phyloP scores from a whole-genome alignment of 1,140 invertebrate species.

The Drosophila cardini region DNA sequence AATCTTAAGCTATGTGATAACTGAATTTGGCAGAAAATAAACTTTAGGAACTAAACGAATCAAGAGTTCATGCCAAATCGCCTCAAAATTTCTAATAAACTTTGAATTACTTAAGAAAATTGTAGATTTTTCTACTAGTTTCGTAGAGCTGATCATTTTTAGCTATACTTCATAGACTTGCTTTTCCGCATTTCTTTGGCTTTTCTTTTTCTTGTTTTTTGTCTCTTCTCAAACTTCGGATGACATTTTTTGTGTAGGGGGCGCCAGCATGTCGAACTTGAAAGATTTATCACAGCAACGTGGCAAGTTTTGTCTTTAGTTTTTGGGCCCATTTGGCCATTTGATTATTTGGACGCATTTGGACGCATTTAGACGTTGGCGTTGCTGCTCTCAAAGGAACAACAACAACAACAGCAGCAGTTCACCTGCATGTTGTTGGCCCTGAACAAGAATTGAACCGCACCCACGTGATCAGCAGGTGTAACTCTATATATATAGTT shows the following conservation, averaged over 20 bases:
- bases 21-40: too few species aligned
- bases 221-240: too few species aligned
- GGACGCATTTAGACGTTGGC: constrained; percentile 2
- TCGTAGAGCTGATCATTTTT: too few species aligned
- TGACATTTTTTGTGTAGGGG: not conserved
- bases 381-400: constrained; percentile 8
- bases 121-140: too few species aligned
- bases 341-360: not conserved
- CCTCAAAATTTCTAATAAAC: too few species aligned
- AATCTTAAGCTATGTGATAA: too few species aligned
- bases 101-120: too few species aligned
- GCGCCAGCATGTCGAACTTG: not conserved
- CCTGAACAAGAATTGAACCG: constrained; percentile 8
- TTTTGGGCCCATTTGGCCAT: not conserved
- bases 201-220: too few species aligned
- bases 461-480: constrained; percentile 4
- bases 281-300: constrained; percentile 5
- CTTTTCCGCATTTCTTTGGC: too few species aligned
- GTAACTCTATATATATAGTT: not conserved
- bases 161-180: too few species aligned
- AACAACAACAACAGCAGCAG: not conserved
- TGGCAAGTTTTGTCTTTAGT: constrained; percentile 1
- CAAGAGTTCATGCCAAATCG: too few species aligned
- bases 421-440: constrained; percentile 15
- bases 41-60: too few species aligned